Percentiles rank a stretch among this genome's conserved stretches.
Evolutionary conservation across 2,113 vertebrate genomes (phyloP).

Genomic region (Oriolus oriolus): DNA sequence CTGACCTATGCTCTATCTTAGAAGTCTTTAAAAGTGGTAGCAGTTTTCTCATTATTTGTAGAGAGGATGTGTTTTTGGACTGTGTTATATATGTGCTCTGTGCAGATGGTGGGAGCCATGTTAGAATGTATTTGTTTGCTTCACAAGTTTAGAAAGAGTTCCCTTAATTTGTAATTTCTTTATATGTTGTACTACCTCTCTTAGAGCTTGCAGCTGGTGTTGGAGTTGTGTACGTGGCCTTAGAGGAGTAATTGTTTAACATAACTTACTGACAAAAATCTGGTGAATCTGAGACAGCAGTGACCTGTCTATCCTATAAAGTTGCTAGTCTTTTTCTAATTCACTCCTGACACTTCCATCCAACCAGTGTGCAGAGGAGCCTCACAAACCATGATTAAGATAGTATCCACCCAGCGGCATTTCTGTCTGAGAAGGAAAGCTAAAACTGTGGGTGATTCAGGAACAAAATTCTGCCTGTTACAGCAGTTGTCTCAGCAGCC

Average conservation of each 20-base stretch:
- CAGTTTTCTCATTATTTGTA: background rate
- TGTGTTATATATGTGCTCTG: background rate
- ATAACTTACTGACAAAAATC: rapidly evolving
- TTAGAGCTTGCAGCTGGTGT: background rate
- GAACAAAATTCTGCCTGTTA: background rate
- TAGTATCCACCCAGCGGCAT: background rate
- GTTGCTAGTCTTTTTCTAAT: background rate
- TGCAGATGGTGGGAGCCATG: background rate
- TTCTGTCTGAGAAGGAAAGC: background rate
- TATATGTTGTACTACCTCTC: background rate
- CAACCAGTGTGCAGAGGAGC: background rate
- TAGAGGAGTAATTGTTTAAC: background rate
- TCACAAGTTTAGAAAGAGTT: background rate
- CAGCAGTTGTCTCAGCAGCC: conserved; percentile 19
- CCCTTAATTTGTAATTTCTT: background rate
- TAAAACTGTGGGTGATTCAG: background rate
- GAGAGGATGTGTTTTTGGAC: background rate
- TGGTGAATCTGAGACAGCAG: background rate
- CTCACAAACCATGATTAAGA: background rate
- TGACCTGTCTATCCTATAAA: background rate
- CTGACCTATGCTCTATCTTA: background rate
- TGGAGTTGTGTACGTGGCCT: rapidly evolving
- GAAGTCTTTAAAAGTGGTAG: background rate
- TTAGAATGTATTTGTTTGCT: background rate
- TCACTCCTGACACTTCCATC: background rate